Evolutionary conservation across 1,140 invertebrate species (phyloP), one percentile per base, ranked within the genome.

Genomic region (Drosophila sechellia): DNA sequence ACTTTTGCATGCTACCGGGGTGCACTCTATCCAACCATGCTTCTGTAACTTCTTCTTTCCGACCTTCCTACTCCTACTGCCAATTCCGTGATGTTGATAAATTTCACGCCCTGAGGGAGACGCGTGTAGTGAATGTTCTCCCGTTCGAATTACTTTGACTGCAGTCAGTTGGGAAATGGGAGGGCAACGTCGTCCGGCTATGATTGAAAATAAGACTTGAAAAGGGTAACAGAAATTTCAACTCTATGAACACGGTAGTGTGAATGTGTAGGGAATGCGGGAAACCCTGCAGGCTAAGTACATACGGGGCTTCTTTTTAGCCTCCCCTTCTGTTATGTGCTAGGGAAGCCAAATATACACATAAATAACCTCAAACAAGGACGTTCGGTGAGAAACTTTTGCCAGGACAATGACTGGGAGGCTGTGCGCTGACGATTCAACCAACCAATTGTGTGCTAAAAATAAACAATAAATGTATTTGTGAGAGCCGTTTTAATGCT

Each of bases 341-440:
- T n/a, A 12, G 31, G 27, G 27, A 52, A 42, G 31, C 25, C 37
- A 15, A 40, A 54, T 45, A 77, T 80, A 78, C 72, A 87, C 72
- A 84, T 77, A 78, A 84, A 90, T 89, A 89, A 89, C 84, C 84
- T 89, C 84, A 89, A 89, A 90, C 84, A 89, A 89, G 84, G 84
- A 89, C 84, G 84, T 89, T 89, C 68, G 64, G 61, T 79, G 77
- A 64, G 71, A 72, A 89, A 70, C 70, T 76, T 77, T 76, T 61
- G 77, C 48, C 60, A 45, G 69, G 56, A 58, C 68, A 39, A 73
- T 39, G 69, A 17, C 31, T 20, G 49, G 31, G 34, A 8, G 31
- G 46, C 34, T 40, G 43, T 31, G 50, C 25, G 45, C 34, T 25
- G 50, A 37, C 25, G 25, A 42, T 68, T 37, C 59, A 65, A 12